phyloP scores from a whole-genome alignment of 2,888 invertebrate genomes.

The Calephelis perditalis region DNA sequence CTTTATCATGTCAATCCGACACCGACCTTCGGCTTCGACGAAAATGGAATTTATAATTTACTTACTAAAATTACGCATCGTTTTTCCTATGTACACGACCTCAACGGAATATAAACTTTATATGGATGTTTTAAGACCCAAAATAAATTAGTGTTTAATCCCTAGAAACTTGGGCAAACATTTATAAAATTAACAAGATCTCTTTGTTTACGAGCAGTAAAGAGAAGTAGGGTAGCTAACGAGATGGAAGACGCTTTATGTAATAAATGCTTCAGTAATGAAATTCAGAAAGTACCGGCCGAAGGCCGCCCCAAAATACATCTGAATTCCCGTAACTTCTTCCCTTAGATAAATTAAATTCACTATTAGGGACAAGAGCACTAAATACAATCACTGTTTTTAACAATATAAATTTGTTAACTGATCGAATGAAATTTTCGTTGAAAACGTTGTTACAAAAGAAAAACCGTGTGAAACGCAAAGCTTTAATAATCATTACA shows the following conservation, averaged over 20 bases:
- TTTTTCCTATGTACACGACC: conserved; percentile 27
- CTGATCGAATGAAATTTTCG: no score
- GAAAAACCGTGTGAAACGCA: no score
- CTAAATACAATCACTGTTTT: no score
- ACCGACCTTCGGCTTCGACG: conserved; percentile 28
- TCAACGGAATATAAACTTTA: not conserved
- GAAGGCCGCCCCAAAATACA: not conserved
- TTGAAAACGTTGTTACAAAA: no score
- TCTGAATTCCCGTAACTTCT: not conserved
- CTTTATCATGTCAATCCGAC: conserved; percentile 12
- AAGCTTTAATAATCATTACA: no score
- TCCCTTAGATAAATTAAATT: not conserved
- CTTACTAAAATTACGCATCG: conserved; percentile 27
- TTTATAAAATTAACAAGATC: not conserved
- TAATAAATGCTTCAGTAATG: not conserved
- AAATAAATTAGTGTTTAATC: not conserved
- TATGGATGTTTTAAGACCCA: not conserved
- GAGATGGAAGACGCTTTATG: not conserved
- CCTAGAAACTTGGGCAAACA: not conserved
- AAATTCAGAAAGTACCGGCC: not conserved
- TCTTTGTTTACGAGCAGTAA: conserved; percentile 8
- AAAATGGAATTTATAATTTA: conserved; percentile 28
- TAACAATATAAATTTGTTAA: no score
- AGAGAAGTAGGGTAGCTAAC: conserved; percentile 8
- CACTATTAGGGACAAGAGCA: no score